Percentiles rank a stretch among this genome's conserved stretches.
Conservation (phyloP, 2,113 vertebrate species). For the Gasterosteus nipponicus region DNA sequence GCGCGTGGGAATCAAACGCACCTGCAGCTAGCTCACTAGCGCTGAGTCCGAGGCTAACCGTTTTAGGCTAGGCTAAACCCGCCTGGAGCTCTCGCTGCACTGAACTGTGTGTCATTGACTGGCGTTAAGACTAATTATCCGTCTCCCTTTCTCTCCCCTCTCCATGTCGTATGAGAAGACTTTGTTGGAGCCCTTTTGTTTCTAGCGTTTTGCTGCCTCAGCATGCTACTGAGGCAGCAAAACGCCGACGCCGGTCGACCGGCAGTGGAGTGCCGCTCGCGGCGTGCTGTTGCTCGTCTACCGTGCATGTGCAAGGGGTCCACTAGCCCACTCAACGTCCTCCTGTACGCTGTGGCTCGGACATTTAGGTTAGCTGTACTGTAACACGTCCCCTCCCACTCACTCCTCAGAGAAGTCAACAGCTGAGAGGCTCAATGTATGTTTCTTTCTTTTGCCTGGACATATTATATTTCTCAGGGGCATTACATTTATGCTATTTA, state of each 20-base stretch:
- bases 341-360: slow-evolving; percentile 41
- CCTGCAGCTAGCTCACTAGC: neutral
- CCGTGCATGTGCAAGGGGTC: slow-evolving; percentile 37
- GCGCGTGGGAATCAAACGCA: neutral
- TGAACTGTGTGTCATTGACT: slow-evolving; percentile 19
- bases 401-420: slow-evolving; percentile 57
- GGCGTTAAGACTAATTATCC: neutral
- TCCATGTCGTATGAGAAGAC: slow-evolving; percentile 10
- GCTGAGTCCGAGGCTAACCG: slow-evolving; percentile 19
- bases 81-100: neutral
- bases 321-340: slow-evolving; percentile 58
- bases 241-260: slow-evolving; percentile 42
- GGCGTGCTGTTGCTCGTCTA: slow-evolving; percentile 55
- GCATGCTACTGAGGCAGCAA: slow-evolving; percentile 9
- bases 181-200: slow-evolving; percentile 12
- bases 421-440: slow-evolving; percentile 32
- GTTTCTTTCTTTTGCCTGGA: slow-evolving; percentile 35
- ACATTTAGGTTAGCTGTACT: slow-evolving; percentile 56
- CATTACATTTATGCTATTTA: neutral
- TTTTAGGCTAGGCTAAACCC: slow-evolving; percentile 20
- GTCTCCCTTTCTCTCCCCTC: slow-evolving; percentile 8
- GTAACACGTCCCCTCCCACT: slow-evolving; percentile 61
- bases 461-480: slow-evolving; percentile 26
- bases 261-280: slow-evolving; percentile 49
- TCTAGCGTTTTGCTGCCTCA: slow-evolving; percentile 8